These are phyloP conservation scores for Bugulina stolonifera DNA, from an alignment of 2,888 invertebrate genomes.

Conservation along the genomic window DNA sequence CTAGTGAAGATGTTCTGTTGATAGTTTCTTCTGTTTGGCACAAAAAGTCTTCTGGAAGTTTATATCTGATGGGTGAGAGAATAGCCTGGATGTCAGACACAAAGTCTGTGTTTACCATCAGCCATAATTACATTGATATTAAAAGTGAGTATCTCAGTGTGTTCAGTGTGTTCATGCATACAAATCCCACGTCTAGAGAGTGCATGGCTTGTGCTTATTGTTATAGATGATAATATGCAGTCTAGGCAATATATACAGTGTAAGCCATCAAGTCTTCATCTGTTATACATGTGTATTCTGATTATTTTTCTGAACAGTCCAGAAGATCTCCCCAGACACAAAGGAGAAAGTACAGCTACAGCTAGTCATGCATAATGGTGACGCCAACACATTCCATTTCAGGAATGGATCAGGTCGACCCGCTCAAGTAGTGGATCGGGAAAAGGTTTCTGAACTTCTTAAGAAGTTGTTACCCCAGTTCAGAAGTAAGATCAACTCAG, in stretches of 20 bases:
- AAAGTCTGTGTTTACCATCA: conserved; percentile 85
- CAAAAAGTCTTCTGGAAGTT: conserved; percentile 91
- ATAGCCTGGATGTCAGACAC: conserved; percentile 89
- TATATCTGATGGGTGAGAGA: conserved; percentile 91
- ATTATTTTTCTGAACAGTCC: too few relatives aligned
- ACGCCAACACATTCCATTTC: conserved; percentile 95
- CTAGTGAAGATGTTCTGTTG: conserved; percentile 78
- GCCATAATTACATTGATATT: conserved; percentile 89
- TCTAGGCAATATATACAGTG: too few relatives aligned
- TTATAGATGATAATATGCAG: too few relatives aligned
- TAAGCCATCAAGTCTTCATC: too few relatives aligned
- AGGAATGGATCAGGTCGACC: conserved; percentile 76
- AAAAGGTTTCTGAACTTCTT: conserved; percentile 83
- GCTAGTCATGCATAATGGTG: conserved; percentile 86
- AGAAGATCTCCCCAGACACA: conserved; percentile 89
- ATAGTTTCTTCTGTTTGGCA: conserved; percentile 86
- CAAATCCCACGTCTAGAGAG: too few relatives aligned
- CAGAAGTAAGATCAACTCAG: conserved; percentile 81
- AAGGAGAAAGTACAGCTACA: conserved; percentile 97
- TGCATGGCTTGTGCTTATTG: too few relatives aligned
- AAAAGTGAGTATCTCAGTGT: conserved; percentile 87
- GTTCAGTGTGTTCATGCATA: too few relatives aligned
- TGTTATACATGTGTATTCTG: too few relatives aligned
- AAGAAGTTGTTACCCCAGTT: conserved; percentile 88
- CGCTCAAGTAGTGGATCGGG: conserved; percentile 80